phyloP scores from a whole-genome alignment of 2,797 vertebrate species.

The Salmo trutta region DNA sequence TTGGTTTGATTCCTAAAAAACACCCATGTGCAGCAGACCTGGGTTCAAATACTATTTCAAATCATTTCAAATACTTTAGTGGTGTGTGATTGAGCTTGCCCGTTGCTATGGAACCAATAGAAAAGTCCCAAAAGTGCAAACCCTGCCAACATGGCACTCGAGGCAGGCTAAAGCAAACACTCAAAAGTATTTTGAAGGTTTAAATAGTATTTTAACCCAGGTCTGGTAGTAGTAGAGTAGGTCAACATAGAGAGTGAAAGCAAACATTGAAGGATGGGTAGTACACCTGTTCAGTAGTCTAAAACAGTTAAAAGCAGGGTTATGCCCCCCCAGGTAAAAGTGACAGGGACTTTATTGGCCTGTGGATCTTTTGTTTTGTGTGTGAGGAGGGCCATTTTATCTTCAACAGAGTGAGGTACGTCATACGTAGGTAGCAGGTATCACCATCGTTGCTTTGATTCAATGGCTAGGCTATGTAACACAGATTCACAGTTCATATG shows the following conservation, averaged over 20 bases:
- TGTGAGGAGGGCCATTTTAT: slow-evolving; percentile 4
- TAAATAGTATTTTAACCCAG: neutral
- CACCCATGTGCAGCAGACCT: slow-evolving; percentile 17
- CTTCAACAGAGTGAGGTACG: slow-evolving; percentile 36
- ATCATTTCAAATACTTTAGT: neutral
- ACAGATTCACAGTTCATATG: slow-evolving; percentile 71
- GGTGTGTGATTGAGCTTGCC: neutral
- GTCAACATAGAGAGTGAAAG: slow-evolving; percentile 28
- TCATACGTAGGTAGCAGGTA: slow-evolving; percentile 26
- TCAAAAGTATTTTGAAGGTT: neutral
- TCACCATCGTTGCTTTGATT: slow-evolving; percentile 32
- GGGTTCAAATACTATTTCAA: neutral
- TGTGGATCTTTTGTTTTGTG: neutral
- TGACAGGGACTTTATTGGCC: slow-evolving; percentile 25
- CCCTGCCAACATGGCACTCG: neutral
- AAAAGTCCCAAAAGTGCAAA: neutral
- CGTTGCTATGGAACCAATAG: neutral
- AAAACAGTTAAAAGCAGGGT: slow-evolving; percentile 45
- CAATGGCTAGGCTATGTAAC: slow-evolving; percentile 39
- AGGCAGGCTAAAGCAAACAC: neutral
- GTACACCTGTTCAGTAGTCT: slow-evolving; percentile 48
- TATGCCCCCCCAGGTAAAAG: slow-evolving; percentile 31
- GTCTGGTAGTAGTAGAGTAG: neutral
- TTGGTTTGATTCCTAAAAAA: slow-evolving; percentile 33
- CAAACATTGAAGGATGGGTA: slow-evolving; percentile 55